Base-by-base conservation (phyloP, 2,888 invertebrate genomes). In the Drosophila suboccidentalis region DNA sequence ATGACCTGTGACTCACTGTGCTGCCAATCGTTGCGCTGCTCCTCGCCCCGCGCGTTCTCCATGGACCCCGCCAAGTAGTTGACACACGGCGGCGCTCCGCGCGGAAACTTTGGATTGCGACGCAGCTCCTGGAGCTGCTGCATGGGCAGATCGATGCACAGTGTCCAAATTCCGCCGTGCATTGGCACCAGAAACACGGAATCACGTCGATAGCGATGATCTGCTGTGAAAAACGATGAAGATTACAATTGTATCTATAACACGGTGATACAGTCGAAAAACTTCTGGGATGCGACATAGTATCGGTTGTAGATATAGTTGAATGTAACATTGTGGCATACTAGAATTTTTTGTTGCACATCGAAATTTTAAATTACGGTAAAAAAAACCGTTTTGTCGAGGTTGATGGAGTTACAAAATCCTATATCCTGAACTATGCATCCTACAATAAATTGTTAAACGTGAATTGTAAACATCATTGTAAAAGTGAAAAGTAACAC, bases 101-200 rank as follows among this genome's bases (percentile, higher is more conserved):
- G 89, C 5, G 92, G 92, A 68, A 92, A 92, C 59, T 91, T 92
- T 17, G 90, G 89, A 71, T 92, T 89, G 38, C 91, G 87, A 11
- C 91, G 91, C 54, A 92, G 61, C 87, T 96, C 94, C 76, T 94
- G 93, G 77, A 96, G 94, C 93, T 97, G 96, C 90, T 96, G 95
- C 79, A 96, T 96, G 95, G 95, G 95, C 84, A 97, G 94, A 86
- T 96, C 96, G 86, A 96, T 96, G 92, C 96, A 98, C 92, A 96
- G 94, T 22, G 96, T 97, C 98, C 97, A 98, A 89, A 96, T 98
- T 38, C 97, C 98, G n/a, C 96, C 97, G 86, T 96, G 96, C 95
- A 97, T 97, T 11, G 97, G 97, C 32, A 97, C 96, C 65, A 97
- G 93, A 92, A 97, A 96, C 38, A 96, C 95, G 15, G 94, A 89